phyloP scores from a whole-genome alignment of 2,888 invertebrate genomes.

The Pseudanteris insignis region DNA sequence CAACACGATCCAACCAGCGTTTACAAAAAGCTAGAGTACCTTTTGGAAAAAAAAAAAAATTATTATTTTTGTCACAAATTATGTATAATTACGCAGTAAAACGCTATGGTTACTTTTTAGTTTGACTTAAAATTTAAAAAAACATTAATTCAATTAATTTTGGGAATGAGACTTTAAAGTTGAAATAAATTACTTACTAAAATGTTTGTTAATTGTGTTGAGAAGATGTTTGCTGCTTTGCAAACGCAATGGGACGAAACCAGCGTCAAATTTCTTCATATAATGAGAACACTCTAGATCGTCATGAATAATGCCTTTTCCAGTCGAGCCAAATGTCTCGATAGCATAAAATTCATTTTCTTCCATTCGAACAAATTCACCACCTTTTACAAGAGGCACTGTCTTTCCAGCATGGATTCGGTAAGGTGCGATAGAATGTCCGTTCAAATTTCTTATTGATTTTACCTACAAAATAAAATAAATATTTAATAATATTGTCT shows the following conservation, averaged over 20 bases:
- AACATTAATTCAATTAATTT: too few species aligned
- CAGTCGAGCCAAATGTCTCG: constrained; percentile 99
- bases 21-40: constrained; percentile 96
- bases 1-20: constrained; percentile 97
- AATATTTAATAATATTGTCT: too few species aligned
- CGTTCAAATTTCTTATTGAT: constrained; percentile 97
- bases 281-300: constrained; percentile 99
- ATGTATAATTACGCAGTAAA: too few species aligned
- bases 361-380: constrained; percentile 97
- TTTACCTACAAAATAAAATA: constrained; percentile 73
- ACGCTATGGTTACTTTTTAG: too few species aligned
- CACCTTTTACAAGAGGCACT: constrained; percentile 98
- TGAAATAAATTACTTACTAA: constrained; percentile 72
- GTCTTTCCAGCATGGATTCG: constrained; percentile 97
- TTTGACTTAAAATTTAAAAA: too few species aligned
- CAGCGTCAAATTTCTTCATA: constrained; percentile 97
- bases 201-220: constrained; percentile 94
- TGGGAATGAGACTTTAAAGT: too few species aligned
- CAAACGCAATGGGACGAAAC: constrained; percentile 89
- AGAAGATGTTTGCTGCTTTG: constrained; percentile 92
- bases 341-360: constrained; percentile 99
- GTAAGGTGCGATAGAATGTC: constrained; percentile 99
- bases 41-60: constrained; percentile 32
- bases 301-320: constrained; percentile 93
- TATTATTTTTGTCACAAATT: too few species aligned